Percentiles rank a stretch among this genome's conserved stretches.
phyloP scores from a whole-genome alignment of 2,888 invertebrate species.

The Drosophila anomelani region DNA sequence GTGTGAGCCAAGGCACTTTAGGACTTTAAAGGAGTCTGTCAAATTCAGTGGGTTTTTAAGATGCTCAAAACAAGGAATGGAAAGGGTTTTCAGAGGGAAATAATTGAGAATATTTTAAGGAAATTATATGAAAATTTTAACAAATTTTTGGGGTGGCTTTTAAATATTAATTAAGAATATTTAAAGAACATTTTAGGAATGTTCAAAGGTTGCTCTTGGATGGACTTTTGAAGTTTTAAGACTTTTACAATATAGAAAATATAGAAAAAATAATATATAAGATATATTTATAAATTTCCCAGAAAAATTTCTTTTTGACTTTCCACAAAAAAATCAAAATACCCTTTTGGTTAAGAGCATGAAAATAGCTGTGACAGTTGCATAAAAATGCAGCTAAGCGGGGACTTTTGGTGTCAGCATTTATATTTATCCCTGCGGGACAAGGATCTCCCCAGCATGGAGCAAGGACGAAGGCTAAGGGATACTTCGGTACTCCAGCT shows the following conservation, averaged over 20 bases:
- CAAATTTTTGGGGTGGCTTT: background rate
- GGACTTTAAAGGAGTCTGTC: background rate
- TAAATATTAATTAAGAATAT: too few species aligned
- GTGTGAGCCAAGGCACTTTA: constrained; percentile 1
- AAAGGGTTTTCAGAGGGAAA: background rate
- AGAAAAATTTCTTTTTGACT: background rate
- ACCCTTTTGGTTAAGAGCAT: background rate
- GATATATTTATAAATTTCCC: background rate
- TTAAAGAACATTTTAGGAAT: too few species aligned
- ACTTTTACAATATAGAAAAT: background rate
- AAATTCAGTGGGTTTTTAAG: constrained; percentile 4
- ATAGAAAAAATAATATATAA: too few species aligned
- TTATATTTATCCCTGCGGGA: constrained; percentile 41
- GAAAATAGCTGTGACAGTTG: constrained; percentile 11
- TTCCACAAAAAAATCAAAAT: background rate
- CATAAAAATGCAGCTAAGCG: constrained; percentile 42
- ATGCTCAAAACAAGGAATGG: background rate
- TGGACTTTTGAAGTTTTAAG: background rate
- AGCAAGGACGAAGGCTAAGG: background rate
- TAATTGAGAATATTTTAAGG: background rate
- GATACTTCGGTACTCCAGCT: background rate
- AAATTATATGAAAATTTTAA: background rate
- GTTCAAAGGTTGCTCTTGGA: too few species aligned
- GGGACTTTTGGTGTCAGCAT: constrained; percentile 62
- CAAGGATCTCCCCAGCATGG: background rate